phyloP scores from a whole-genome alignment of 2,888 invertebrate species.

The Empis livida region DNA sequence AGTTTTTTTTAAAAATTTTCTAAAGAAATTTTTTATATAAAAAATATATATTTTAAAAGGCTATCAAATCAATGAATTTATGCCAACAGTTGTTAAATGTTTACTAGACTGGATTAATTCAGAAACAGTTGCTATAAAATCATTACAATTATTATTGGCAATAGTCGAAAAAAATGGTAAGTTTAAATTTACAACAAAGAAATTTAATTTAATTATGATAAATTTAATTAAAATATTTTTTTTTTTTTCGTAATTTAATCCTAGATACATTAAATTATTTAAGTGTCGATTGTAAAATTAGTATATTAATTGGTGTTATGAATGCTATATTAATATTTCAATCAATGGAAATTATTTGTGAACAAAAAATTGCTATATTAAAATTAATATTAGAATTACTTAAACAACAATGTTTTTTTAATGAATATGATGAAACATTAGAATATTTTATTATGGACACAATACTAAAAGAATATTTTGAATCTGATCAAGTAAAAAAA shows the following conservation, averaged over 20 bases:
- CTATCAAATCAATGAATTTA: not conserved
- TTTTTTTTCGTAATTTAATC: too few species aligned
- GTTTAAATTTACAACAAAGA: too few species aligned
- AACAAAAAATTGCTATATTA: slow-evolving; percentile 5
- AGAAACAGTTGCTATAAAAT: slow-evolving; percentile 1
- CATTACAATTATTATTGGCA: slow-evolving; percentile 1
- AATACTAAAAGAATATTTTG: not conserved
- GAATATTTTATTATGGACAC: not conserved
- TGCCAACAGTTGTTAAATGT: slow-evolving; percentile 3
- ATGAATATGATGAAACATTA: not conserved
- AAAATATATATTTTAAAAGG: not conserved
- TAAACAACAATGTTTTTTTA: not conserved
- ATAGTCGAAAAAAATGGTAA: not conserved
- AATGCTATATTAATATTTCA: not conserved
- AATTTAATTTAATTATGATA: too few species aligned
- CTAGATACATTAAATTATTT: too few species aligned
- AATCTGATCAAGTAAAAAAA: too few species aligned
- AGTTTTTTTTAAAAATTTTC: too few species aligned
- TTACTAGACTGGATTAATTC: slow-evolving; percentile 4
- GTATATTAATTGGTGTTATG: too few species aligned
- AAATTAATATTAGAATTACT: slow-evolving; percentile 5
- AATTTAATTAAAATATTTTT: too few species aligned
- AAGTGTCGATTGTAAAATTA: too few species aligned
- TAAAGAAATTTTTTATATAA: too few species aligned
- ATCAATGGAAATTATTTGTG: not conserved